Conservation (phyloP, 2,888 invertebrate species). For the Proisotoma minuta region DNA sequence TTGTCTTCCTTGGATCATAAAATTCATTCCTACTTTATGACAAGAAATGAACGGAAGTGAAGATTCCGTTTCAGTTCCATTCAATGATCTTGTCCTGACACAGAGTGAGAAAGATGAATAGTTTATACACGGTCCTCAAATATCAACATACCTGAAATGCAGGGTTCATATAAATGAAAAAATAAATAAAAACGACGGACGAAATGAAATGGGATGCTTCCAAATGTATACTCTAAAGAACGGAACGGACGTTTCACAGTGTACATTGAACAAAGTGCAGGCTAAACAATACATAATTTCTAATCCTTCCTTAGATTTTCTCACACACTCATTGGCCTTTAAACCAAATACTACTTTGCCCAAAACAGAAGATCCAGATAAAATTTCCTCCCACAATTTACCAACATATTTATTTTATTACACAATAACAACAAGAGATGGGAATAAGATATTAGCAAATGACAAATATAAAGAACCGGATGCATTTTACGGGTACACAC, state of each 20-base stretch:
- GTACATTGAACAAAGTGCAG: background rate
- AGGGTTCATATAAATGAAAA: no score
- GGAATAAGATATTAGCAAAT: conserved; percentile 3
- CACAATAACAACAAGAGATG: conserved; percentile 4
- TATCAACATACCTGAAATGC: no score
- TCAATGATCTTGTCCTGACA: conserved; percentile 7
- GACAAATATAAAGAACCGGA: conserved; percentile 17
- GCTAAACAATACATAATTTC: no score
- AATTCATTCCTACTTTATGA: conserved; percentile 2
- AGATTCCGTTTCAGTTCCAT: conserved; percentile 19
- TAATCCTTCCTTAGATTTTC: background rate
- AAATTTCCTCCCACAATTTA: conserved; percentile 6
- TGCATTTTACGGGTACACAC: conserved; percentile 8
- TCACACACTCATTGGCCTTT: background rate
- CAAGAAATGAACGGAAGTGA: conserved; percentile 14
- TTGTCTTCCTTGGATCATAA: background rate
- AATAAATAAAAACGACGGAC: no score
- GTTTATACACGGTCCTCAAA: conserved; percentile 3
- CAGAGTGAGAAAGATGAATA: background rate
- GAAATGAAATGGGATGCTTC: no score
- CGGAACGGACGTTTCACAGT: background rate
- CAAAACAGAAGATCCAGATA: conserved; percentile 11
- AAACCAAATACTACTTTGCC: background rate
- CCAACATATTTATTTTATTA: background rate
- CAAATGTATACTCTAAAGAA: no score